phyloP scores from a whole-genome alignment of 2,888 invertebrate genomes.

The Thumatha senex region DNA sequence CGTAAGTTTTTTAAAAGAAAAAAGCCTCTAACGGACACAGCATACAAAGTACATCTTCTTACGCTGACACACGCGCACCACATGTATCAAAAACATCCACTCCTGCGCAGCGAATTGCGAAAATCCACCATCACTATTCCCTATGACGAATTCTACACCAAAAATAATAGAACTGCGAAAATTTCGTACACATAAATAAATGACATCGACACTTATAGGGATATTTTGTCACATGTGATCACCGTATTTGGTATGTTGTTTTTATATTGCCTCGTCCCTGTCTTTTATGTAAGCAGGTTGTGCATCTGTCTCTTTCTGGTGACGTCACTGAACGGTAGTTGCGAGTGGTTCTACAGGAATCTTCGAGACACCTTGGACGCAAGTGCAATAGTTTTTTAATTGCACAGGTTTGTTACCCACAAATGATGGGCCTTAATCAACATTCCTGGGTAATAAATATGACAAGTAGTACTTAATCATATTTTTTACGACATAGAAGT shows the following conservation, averaged over 20 bases:
- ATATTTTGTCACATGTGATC: conserved; percentile 78
- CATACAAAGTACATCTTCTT: conserved; percentile 37
- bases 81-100: conserved; percentile 55
- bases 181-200: conserved; percentile 50
- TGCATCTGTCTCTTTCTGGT: conserved; percentile 51
- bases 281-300: conserved; percentile 25
- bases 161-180: conserved; percentile 55
- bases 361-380: conserved; percentile 30
- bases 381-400: conserved; percentile 23
- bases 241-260: conserved; percentile 79
- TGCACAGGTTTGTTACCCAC: conserved; percentile 13
- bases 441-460: conserved; percentile 9
- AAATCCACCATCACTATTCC: conserved; percentile 24
- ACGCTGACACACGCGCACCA: conserved; percentile 45
- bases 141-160: conserved; percentile 44
- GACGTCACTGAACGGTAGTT: conserved; percentile 74
- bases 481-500: background rate
- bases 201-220: conserved; percentile 55
- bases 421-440: conserved; percentile 13
- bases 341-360: conserved; percentile 41
- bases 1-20: conserved; percentile 6
- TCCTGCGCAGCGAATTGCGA: conserved; percentile 43
- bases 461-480: background rate
- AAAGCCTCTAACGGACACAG: conserved; percentile 7
- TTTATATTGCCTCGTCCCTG: conserved; percentile 55